Base-by-base conservation (phyloP, 1,140 invertebrate genomes). In the Hylyphantes graminicola region DNA sequence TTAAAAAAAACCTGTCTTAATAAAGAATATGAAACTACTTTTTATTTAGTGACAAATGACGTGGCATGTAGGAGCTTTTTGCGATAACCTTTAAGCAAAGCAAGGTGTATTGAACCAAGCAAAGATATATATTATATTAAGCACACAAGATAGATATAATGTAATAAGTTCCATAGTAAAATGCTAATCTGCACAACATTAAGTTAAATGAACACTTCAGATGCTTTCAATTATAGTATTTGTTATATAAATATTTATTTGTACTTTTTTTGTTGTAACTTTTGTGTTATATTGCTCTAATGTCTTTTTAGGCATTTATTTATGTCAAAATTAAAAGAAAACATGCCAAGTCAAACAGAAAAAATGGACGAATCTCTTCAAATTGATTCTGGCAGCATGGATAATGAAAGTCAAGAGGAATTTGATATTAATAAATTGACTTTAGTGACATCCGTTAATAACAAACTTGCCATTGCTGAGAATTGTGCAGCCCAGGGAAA, bases 401-500 rank as follows among this genome's bases (percentile, higher is more conserved):
- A 73, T 57, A 73, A 15, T 81, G 64, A 80, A 21, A 21, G 35
- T 4, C 15, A 15, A 54, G 17, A 12, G 9, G 57, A 64, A 13
- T 35, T 15, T 35, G 68, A 81, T 53, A 73, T 73, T n/a, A 81
- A 81, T 21, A 81, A 64, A 54, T 9, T 73, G 19, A 12, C 17
- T 59, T 64, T 72, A 19, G 68, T 73, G 7, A 81, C 79, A 50
- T 73, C 67, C 13, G 72, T 83, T 51, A 9, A 19, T 9, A 13
- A 75, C 0, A 74, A 83, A 67, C 57, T 83, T 17, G 13, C 5
- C 8, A 75, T 75, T 76, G 81, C 73, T 57, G 54, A 83, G 57
- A 75, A 67, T 64, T 83, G 72, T 83, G 81, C 73, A 11, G 81
- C 50, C 35, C 55, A 75, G 50, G 72, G 55, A 21, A 83, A 83